Base-by-base conservation (phyloP, 2,888 invertebrate genomes). In the Cheilosia grossa region DNA sequence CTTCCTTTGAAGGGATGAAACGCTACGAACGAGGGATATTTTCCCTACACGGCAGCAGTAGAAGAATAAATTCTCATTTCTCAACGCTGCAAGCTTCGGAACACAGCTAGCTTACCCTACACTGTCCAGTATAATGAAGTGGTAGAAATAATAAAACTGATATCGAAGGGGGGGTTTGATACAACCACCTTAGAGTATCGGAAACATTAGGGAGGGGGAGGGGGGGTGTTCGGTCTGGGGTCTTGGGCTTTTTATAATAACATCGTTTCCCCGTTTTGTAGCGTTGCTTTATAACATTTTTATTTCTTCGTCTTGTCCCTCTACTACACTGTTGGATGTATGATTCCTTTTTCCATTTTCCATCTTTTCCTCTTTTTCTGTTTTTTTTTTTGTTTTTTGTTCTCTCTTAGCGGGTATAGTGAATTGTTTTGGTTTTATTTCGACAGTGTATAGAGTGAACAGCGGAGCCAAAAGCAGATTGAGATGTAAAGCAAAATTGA, bases 401-500 rank as follows among this genome's bases (percentile, higher is more conserved):
- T 37, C 37, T 4, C 37, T 37, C 37, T 37, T 74, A 44, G 63
- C 69, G 56, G 53, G 56, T 67, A 75, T 85, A 75, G 81, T 85
- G 85, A 72, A 70, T 75, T 81, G 85, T 80, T 81, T 81, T 77
- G 81, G 70, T 81, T 58, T 77, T 81, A 53, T 67, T 85, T 61
- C 61, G 67, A 66, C 59, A 66, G 70, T 67, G 61, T 75, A 58
- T 72, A 51, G 81, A 67, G 51, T 47, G 81, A 80, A 72, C 54
- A 80, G 81, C 49, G 54, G 61, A 85, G 70, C 81, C 75, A 89
- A 90, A 91, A 90, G 90, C 91, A 92, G 92, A 92, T 92, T 92
- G 92, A 92, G 92, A 92, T 92, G 92, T 92, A 92, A 92, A 92
- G 92, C 91, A 91, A 91, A 92, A 92, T 92, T 92, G 92, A 92